phyloP scores from a whole-genome alignment of 1,140 invertebrate genomes.

The Agrypnia vestita region DNA sequence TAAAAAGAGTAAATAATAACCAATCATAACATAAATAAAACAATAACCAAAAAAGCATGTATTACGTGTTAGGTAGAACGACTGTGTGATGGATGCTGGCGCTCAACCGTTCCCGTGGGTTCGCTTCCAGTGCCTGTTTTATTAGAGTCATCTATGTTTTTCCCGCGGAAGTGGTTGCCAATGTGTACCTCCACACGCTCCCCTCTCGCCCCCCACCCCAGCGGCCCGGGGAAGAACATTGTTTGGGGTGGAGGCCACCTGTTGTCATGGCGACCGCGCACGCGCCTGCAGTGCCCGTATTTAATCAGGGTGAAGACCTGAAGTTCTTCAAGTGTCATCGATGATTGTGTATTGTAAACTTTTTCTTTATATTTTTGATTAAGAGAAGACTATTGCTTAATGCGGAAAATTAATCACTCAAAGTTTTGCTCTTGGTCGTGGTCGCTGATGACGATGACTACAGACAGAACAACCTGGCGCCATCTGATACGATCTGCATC shows the following conservation, averaged over 20 bases:
- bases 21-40: too few species aligned
- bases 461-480: too few species aligned
- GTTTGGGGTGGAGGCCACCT: slow-evolving; percentile 2
- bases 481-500: too few species aligned
- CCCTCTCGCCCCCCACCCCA: background rate
- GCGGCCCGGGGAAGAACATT: too few species aligned
- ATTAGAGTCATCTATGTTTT: background rate
- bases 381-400: background rate
- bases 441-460: too few species aligned
- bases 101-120: too few species aligned
- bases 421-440: too few species aligned
- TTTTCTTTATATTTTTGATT: background rate
- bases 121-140: too few species aligned
- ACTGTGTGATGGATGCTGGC: too few species aligned
- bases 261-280: slow-evolving; percentile 23
- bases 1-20: too few species aligned
- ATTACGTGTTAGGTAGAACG: too few species aligned
- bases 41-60: too few species aligned
- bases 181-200: background rate
- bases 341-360: background rate
- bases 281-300: slow-evolving; percentile 3
- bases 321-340: slow-evolving; percentile 4
- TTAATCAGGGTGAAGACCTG: background rate
- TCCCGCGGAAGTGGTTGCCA: background rate
- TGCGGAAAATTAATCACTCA: background rate